A percentile compares a stretch with the other conserved stretches of the same genome.
phyloP scores from a whole-genome alignment of 1,140 invertebrate genomes.

The Babylonia areolata region DNA sequence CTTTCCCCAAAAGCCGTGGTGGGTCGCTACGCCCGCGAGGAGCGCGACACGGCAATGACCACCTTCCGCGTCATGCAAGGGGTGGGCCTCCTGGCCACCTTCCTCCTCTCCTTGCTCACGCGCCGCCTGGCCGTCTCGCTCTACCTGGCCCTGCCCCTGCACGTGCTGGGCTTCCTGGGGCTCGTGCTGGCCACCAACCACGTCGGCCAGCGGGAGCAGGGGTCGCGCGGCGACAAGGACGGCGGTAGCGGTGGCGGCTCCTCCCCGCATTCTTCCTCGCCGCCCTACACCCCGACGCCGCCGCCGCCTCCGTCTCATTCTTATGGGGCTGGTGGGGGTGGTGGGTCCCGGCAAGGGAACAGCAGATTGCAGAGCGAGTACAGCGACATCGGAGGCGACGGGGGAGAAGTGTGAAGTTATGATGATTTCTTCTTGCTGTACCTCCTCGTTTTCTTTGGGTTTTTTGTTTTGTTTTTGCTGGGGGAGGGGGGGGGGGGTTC shows the following conservation, averaged over 20 bases:
- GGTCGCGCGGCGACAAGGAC: no score
- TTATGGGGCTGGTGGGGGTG: no score
- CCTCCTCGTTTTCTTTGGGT: no score
- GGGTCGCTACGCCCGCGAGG: conserved; percentile 36
- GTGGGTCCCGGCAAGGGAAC: not conserved
- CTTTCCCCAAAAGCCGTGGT: conserved; percentile 48
- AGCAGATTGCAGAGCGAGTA: no score
- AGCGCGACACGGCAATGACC: conserved; percentile 47
- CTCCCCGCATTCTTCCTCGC: no score
- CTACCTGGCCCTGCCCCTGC: conserved; percentile 40
- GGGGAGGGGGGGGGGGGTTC: no score
- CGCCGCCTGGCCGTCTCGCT: conserved; percentile 47
- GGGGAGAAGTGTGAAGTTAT: no score
- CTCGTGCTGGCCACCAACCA: conserved; percentile 42
- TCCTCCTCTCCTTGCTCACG: conserved; percentile 42
- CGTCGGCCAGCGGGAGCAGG: conserved; percentile 23
- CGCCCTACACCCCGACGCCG: not conserved
- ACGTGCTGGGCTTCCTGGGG: conserved; percentile 45
- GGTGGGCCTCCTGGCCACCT: conserved; percentile 43
- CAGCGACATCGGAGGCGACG: no score
- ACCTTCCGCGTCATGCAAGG: conserved; percentile 46
- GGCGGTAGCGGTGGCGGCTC: no score
- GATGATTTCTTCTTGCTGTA: no score
- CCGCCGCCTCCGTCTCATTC: no score
- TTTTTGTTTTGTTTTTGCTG: no score